Conservation (phyloP, 2,888 invertebrate species). For the Lasius platythorax region DNA sequence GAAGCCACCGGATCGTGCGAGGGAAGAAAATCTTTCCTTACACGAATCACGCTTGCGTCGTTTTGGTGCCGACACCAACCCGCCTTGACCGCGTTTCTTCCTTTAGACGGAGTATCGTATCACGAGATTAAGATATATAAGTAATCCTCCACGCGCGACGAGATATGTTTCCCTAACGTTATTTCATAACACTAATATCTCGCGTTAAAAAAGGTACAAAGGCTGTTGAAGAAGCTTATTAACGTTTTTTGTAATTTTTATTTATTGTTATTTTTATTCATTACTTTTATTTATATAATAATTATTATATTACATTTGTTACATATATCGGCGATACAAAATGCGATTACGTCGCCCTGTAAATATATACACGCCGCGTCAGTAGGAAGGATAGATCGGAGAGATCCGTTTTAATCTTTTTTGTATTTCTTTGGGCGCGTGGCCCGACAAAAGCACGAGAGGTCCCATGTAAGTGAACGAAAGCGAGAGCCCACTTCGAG, state of each 20-base stretch:
- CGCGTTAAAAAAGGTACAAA: not conserved
- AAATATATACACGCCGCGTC: not conserved
- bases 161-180: constrained; percentile 2
- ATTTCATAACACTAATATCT: not conserved
- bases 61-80: constrained; percentile 38
- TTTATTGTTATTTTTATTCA: not conserved
- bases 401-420: constrained; percentile 62
- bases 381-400: constrained; percentile 61
- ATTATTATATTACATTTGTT: not conserved
- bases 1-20: constrained; percentile 71
- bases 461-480: constrained; percentile 65
- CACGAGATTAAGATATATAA: constrained; percentile 45
- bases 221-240: not conserved
- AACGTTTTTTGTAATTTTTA: not conserved
- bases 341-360: constrained; percentile 4
- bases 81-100: constrained; percentile 51
- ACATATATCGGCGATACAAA: constrained; percentile 1
- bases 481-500: constrained; percentile 67
- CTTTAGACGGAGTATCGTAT: constrained; percentile 23
- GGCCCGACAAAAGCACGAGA: constrained; percentile 68
- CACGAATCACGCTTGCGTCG: constrained; percentile 60
- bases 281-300: not conserved
- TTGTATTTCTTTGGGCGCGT: constrained; percentile 73
- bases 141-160: constrained; percentile 7
- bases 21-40: constrained; percentile 67